Base-by-base conservation (phyloP, 1,140 invertebrate genomes). In the Drosophila grimshawi region DNA sequence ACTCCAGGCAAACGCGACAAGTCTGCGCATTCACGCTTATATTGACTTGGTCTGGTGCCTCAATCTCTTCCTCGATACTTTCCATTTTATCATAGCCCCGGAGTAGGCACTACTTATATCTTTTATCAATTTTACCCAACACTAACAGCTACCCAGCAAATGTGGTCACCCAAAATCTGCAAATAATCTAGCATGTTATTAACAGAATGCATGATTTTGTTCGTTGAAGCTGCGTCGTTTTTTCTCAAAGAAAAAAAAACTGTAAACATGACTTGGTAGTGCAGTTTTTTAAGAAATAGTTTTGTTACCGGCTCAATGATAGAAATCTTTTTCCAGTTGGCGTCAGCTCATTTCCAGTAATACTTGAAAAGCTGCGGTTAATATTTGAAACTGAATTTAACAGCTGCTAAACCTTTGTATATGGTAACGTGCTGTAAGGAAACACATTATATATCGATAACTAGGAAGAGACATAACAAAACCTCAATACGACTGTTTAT, bases 1-100 rank as follows among this genome's bases (percentile, higher is more conserved):
- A 60, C 51, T 83, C 49, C 39, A 91, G 66, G 29, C 89, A 91
- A 45, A 78, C 76, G 8, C 85, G 81, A 60, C 89, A 91, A 2
- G 69, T 76, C 4, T 76, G 65, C 3, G 46, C 39, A 33, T 30
- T 61, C 11, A 78, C 51, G 35, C 62, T 45, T 7, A 64, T n/a
- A 3, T 45, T 29, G 5, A 29, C 32, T 48, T 48, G 32, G 11
- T 48, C 51, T 8, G 35, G 0, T 11, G 48, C 27, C 33, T n/a
- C 46, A 45, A 51, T 48, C 11, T 64, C 73, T 1, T 32, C 2
- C 10, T 56, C 41, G 3, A 11, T 27, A 5, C 33, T 29, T 3
- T 55, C 59, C 70, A 73, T 73, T 55, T 73, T 73, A 6, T n/a
- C 55, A 66, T 46, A 37, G 51, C 63, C 32, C 32, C 37, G n/a